These are phyloP conservation scores for Threskiornis aethiopicus DNA, from an alignment of 2,797 vertebrate genomes.

Conservation along the genomic window DNA sequence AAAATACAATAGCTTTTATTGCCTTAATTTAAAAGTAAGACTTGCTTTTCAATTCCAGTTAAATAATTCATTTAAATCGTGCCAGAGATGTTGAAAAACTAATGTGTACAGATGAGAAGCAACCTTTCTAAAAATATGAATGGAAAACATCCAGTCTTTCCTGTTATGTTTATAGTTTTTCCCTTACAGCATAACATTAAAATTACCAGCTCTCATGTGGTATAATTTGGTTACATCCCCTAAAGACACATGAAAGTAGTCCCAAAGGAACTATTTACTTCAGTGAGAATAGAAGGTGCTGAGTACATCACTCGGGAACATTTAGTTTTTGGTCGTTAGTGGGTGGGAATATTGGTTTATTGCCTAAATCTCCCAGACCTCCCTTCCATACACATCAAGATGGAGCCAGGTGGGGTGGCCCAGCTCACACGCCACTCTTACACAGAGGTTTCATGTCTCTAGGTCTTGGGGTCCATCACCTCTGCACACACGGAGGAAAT, in stretches of 20 bases:
- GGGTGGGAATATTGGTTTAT: background rate
- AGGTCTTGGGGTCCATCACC: background rate
- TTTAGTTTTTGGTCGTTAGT: background rate
- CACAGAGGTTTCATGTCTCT: background rate
- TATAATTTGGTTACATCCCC: conserved; percentile 53
- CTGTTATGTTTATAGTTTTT: conserved; percentile 58
- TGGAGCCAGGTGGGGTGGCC: background rate
- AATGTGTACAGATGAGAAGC: conserved; percentile 38
- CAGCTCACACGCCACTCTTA: background rate
- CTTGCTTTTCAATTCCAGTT: conserved; percentile 36
- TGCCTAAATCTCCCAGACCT: background rate
- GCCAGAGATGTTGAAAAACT: conserved; percentile 33
- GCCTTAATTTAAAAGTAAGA: conserved; percentile 34
- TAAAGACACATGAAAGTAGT: conserved; percentile 53
- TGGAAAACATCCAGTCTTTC: conserved; percentile 62
- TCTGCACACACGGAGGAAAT: background rate
- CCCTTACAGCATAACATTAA: conserved; percentile 20
- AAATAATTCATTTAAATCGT: conserved; percentile 43
- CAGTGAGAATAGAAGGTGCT: conserved; percentile 27
- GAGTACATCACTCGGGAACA: background rate
- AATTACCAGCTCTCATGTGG: conserved; percentile 54
- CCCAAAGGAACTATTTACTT: conserved; percentile 16
- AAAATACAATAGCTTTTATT: conserved; percentile 7
- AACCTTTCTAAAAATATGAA: conserved; percentile 60
- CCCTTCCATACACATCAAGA: background rate